Evolutionary conservation across 2,113 vertebrate genomes (phyloP), one percentile per base, ranked within the genome.

Genomic region (Sitta europaea): DNA sequence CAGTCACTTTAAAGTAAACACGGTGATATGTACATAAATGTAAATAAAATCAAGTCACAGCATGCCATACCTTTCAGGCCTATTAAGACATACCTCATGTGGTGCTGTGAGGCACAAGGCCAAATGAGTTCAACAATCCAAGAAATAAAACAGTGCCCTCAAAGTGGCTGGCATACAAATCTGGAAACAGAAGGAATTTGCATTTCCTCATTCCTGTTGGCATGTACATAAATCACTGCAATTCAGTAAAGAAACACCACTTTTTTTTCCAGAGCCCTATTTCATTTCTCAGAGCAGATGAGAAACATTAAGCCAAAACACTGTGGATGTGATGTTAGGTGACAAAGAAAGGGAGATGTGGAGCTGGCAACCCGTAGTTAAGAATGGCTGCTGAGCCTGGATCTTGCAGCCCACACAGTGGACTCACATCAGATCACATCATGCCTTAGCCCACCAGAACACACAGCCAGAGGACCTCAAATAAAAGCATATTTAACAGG

Each of bases 41-140:
- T 96, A 94, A 95, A 83, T 71, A 94, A 93, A 90, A 90, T 76
- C 81, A 93, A 88, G 47, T 70, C 82, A 72, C 72, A 86, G 93
- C 59, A 29, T 70, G 92, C 50, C 16, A 10, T 68, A 59, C 86
- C 75, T 96, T 88, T 93, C 55, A 74, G 54, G 71, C 71, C 93
- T 91, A 42, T 86, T 96, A 92, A 86, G 72, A 48, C 43, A 42
- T 51, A 78, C 72, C 78, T 59, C 53, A 77, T 84, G 72, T 40
- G 51, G 90, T 86, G 88, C 17, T 80, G 55, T 15, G 5, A 84
- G 90, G 72, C 75, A 77, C 48, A 86, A 88, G 88, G 86, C 90
- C 92, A 95, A 96, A 93, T 74, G 67, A 80, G 66, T 90, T 96
- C 86, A 93, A 66, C 67, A 94, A 42, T 36, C 67, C 85, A 84